phyloP scores from a whole-genome alignment of 2,888 invertebrate species.

The Acrobasis suavella region DNA sequence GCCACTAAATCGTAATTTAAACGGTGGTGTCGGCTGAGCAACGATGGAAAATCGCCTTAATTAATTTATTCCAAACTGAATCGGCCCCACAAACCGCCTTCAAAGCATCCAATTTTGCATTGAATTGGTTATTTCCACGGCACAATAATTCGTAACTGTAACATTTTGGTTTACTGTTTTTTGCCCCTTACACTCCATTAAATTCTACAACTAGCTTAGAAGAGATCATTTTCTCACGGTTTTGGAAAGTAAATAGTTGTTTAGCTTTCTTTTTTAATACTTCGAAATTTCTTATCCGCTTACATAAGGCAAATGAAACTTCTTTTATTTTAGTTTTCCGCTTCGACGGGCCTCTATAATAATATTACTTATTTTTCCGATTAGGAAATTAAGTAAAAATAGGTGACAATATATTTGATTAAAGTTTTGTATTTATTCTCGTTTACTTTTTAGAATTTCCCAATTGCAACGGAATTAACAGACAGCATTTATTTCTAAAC shows the following conservation, averaged over 20 bases:
- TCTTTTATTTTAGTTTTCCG: slow-evolving; percentile 38
- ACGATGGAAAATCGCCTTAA: slow-evolving; percentile 73
- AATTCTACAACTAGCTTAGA: slow-evolving; percentile 46
- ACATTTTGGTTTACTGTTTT: slow-evolving; percentile 65
- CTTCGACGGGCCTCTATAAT: slow-evolving; percentile 32
- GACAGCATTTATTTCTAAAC: no score
- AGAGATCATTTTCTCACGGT: slow-evolving; percentile 73
- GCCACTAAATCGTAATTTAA: slow-evolving; percentile 69
- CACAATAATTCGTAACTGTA: slow-evolving; percentile 80
- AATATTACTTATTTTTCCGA: slow-evolving; percentile 29
- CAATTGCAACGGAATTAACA: neutral
- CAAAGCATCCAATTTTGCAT: slow-evolving; percentile 77
- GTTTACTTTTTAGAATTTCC: slow-evolving; percentile 7
- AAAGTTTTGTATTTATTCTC: slow-evolving; percentile 10
- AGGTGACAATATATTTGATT: slow-evolving; percentile 26
- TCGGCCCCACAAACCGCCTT: slow-evolving; percentile 65
- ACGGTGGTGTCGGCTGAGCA: slow-evolving; percentile 60
- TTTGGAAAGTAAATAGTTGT: slow-evolving; percentile 63
- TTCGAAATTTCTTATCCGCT: slow-evolving; percentile 45
- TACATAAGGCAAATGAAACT: slow-evolving; percentile 31
- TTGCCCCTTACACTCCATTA: slow-evolving; percentile 49
- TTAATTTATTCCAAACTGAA: slow-evolving; percentile 79
- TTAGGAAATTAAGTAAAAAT: slow-evolving; percentile 26
- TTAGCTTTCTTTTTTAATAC: slow-evolving; percentile 63
- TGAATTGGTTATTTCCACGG: slow-evolving; percentile 78